A percentile compares a stretch with the other conserved stretches of the same genome.
Conservation (phyloP, 2,113 vertebrate species). For the Ictalurus punctatus region DNA sequence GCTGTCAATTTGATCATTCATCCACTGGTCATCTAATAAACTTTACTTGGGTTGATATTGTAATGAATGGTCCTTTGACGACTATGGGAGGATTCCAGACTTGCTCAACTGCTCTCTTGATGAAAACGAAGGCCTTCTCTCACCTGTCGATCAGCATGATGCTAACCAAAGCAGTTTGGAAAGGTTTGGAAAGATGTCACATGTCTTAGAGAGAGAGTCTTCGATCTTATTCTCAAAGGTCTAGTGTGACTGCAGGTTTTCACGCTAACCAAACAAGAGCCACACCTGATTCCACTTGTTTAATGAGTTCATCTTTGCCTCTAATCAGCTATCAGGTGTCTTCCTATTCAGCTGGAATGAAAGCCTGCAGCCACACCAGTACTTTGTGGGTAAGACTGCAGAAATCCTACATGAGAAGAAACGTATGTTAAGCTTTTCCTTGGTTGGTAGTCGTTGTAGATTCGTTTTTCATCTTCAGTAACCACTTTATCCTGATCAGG, state of each 20-base stretch:
- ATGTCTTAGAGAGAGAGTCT: not conserved
- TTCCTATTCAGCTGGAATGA: no score
- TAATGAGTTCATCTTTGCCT: no score
- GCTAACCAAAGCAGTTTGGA: not conserved
- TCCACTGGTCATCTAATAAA: not conserved
- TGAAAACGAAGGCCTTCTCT: not conserved
- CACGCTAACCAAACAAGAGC: no score
- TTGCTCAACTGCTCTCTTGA: not conserved
- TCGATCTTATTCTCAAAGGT: no score
- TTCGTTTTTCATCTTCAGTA: not conserved
- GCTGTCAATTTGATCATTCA: not conserved
- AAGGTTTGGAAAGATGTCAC: not conserved
- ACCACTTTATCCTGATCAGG: not conserved
- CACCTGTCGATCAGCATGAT: not conserved
- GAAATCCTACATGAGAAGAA: no score
- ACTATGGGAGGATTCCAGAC: not conserved
- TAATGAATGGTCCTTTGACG: not conserved
- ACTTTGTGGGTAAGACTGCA: no score
- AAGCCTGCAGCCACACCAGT: no score
- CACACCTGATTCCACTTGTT: no score
- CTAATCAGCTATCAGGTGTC: no score
- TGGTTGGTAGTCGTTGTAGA: not conserved
- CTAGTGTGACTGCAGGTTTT: no score
- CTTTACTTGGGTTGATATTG: not conserved
- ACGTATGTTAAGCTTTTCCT: not conserved